Conservation (phyloP, 1,140 invertebrate genomes). For the Archegozetes longisetosus region DNA sequence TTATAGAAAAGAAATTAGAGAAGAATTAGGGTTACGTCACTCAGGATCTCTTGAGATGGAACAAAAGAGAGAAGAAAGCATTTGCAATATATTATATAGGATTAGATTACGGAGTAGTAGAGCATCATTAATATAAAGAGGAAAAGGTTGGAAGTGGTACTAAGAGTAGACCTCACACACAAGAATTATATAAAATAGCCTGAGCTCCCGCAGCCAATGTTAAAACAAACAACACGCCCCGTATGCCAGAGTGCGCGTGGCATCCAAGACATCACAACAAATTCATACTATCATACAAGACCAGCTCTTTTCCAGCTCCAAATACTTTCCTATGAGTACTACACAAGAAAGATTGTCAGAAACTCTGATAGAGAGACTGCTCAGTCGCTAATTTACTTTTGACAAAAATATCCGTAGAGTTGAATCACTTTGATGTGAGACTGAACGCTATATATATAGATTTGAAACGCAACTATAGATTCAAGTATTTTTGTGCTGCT, state of each 20-base stretch:
- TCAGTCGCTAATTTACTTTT: background rate
- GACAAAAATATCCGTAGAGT: background rate
- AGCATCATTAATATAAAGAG: background rate
- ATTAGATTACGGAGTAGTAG: background rate
- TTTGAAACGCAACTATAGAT: background rate
- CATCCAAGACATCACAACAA: background rate
- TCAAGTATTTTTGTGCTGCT: background rate
- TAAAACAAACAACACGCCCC: background rate
- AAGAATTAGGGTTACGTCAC: background rate
- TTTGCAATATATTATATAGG: background rate
- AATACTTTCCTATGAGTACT: background rate
- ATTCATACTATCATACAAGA: background rate
- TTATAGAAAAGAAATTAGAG: no score
- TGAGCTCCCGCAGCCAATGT: background rate
- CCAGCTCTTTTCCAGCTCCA: background rate
- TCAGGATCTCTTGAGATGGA: background rate
- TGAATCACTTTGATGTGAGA: background rate
- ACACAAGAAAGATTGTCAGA: background rate
- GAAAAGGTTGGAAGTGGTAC: background rate
- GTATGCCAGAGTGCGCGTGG: background rate
- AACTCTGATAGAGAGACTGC: background rate
- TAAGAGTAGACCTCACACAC: background rate
- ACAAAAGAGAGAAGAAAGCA: background rate
- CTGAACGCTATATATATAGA: background rate
- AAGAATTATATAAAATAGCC: background rate